Evolutionary conservation across 2,113 vertebrate genomes (phyloP), one percentile per base, ranked within the genome.

Genomic region (Ageneiosus marmoratus): DNA sequence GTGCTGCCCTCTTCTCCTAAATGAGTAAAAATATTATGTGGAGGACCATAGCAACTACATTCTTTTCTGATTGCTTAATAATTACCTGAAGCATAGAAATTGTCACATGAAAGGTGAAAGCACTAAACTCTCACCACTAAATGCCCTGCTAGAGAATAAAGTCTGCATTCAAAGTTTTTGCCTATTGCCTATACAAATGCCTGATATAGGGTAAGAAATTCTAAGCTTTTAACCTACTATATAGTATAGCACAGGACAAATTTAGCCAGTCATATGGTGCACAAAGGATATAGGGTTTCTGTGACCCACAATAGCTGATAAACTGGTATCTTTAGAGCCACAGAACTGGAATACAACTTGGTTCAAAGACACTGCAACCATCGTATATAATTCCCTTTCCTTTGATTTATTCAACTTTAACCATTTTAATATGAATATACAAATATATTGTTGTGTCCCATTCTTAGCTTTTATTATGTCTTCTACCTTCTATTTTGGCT

Each of bases 291-390:
- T 56, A 46, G 34, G 48, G 32, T 74, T 55, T 29, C 50, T 4
- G 18, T 0, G 24, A 41, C 15, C 16, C 22, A 65, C 9, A 32
- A 18, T 53, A 75, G 41, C 44, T 51, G 34, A 9, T 13, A 1
- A 58, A 9, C 44, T 29, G 0, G 24, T 32, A 10, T 65, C 16
- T 62, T 15, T 18, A 10, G 11, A 27, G 9, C 32, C 16, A n/a
- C 44, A 72, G 29, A 62, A 78, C 6, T 6, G 44, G 3, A 67
- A 67, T 56, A 79, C 37, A 80, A 82, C 78, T 74, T 32, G 65
- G 80, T 48, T 69, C 80, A 82, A 51, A 67, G 12, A 29, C 27
- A 51, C 34, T 60, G 46, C 55, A 50, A 27, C 4, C 15, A 60
- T 73, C 50, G 44, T 34, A 32, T 29, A 60, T 72, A 81, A 55